phyloP scores from a whole-genome alignment of 2,113 vertebrate genomes.

The Eurystomus gularis region DNA sequence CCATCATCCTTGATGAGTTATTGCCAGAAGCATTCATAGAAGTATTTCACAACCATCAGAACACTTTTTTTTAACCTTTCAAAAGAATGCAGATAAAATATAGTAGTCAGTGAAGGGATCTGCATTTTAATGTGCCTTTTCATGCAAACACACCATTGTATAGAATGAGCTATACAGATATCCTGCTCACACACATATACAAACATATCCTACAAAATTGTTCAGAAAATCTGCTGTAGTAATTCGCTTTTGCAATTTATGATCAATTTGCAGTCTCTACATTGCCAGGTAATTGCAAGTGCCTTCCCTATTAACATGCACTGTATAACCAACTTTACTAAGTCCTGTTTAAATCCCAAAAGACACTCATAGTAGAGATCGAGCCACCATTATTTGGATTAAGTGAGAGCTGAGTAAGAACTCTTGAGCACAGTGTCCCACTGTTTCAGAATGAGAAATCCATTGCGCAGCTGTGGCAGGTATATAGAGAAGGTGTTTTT shows the following conservation, averaged over 20 bases:
- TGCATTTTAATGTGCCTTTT: conserved; percentile 49
- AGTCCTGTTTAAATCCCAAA: background rate
- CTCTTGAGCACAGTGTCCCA: background rate
- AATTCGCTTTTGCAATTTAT: background rate
- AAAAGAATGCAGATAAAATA: conserved; percentile 13
- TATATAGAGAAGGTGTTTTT: background rate
- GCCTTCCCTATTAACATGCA: background rate
- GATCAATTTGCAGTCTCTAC: conserved; percentile 14
- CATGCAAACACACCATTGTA: background rate
- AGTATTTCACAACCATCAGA: background rate
- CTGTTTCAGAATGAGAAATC: background rate
- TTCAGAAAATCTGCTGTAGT: conserved; percentile 8
- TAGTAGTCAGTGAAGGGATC: conserved; percentile 10
- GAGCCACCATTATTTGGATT: background rate
- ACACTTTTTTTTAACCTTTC: conserved; percentile 31
- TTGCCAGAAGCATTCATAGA: conserved; percentile 24
- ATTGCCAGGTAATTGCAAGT: conserved; percentile 24
- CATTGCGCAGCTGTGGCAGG: background rate
- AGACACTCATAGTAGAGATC: background rate
- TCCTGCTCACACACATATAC: background rate
- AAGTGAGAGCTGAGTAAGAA: background rate
- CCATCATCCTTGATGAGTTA: background rate
- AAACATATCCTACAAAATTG: background rate
- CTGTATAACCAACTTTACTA: background rate
- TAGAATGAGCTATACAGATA: background rate